These are phyloP conservation scores for Percina caprodes DNA, from an alignment of 2,113 vertebrate genomes.

Conservation along the genomic window DNA sequence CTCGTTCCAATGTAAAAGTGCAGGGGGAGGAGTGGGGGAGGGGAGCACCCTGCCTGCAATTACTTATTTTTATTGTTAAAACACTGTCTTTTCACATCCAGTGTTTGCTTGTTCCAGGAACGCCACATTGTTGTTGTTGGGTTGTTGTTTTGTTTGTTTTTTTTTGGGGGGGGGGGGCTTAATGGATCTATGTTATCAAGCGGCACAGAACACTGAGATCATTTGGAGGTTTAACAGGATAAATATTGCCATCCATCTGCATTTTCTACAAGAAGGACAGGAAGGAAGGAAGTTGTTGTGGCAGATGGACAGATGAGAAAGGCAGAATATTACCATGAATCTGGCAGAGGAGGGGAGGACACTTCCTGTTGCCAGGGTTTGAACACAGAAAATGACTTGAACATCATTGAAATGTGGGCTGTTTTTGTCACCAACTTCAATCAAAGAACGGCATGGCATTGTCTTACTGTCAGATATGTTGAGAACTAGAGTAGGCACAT, in stretches of 20 bases:
- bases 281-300: slow-evolving; percentile 65
- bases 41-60: background rate
- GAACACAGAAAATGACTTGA: background rate
- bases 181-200: slow-evolving; percentile 17
- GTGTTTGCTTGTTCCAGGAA: background rate
- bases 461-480: background rate
- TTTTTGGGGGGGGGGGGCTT: background rate
- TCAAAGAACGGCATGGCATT: background rate
- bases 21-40: background rate
- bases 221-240: slow-evolving; percentile 55
- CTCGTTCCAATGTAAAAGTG: slow-evolving; percentile 27
- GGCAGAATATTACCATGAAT: slow-evolving; percentile 39
- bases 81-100: background rate
- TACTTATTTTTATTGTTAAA: background rate
- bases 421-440: background rate
- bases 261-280: slow-evolving; percentile 47
- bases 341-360: too few relatives aligned
- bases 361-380: too few relatives aligned
- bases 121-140: too few relatives aligned
- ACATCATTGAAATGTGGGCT: background rate
- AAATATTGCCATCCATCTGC: slow-evolving; percentile 59
- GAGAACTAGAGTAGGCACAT: too few relatives aligned
- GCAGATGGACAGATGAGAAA: slow-evolving; percentile 52
- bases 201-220: background rate
- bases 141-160: too few relatives aligned